Evolutionary conservation across 2,113 vertebrate species (phyloP).

Genomic region (Melanostigma gelatinosum): DNA sequence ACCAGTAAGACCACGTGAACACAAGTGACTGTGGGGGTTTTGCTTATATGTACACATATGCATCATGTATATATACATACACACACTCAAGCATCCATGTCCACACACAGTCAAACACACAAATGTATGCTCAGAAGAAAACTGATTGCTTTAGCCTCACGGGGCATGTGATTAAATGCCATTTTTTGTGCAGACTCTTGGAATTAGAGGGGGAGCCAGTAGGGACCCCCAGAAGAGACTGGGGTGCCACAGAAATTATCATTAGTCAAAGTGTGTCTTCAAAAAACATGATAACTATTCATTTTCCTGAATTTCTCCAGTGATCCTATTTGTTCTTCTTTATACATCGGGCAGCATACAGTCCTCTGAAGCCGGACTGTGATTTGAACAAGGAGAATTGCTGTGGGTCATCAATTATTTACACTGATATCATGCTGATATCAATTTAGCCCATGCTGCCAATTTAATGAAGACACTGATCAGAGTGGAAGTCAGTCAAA

Average conservation of each 20-base stretch:
- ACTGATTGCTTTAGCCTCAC: neutral
- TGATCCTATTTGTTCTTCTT: neutral
- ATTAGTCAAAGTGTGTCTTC: neutral
- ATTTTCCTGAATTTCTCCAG: neutral
- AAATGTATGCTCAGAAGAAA: neutral
- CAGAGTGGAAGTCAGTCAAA: slow-evolving; percentile 1
- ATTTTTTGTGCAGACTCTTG: neutral
- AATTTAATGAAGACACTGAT: slow-evolving; percentile 38
- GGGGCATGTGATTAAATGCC: slow-evolving; percentile 18
- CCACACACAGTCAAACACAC: neutral
- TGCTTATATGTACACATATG: neutral
- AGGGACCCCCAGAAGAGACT: neutral
- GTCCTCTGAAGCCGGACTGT: neutral
- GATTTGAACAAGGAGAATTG: neutral
- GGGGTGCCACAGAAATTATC: neutral
- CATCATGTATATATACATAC: neutral
- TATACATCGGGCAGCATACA: neutral
- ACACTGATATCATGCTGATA: slow-evolving; percentile 38
- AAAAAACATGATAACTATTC: neutral
- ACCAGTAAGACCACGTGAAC: neutral
- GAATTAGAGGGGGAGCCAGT: neutral
- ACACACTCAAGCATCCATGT: neutral
- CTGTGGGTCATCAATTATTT: slow-evolving; percentile 51
- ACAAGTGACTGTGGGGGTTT: neutral
- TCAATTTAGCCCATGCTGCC: slow-evolving; percentile 46